Conservation (phyloP, 2,797 vertebrate species). For the Sebastes minor region DNA sequence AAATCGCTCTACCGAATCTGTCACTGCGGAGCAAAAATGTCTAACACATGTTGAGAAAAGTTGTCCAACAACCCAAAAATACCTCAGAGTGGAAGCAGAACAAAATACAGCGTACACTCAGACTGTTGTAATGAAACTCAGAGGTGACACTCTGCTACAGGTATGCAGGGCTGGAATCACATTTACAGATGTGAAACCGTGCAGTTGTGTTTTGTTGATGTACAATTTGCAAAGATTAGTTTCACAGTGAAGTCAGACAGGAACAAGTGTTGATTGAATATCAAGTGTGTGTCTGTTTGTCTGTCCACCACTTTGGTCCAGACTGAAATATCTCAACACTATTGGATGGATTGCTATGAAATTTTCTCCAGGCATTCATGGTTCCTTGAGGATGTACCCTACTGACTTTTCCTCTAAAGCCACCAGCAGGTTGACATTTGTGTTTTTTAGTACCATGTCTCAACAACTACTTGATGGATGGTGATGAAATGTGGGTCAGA, state of each 20-base stretch:
- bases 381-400: background rate
- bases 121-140: background rate
- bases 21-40: conserved; percentile 52
- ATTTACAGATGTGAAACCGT: conserved; percentile 14
- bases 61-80: conserved; percentile 28
- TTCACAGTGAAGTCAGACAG: background rate
- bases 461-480: background rate
- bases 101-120: background rate
- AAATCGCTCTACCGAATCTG: conserved; percentile 38
- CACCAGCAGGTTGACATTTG: background rate
- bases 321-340: background rate
- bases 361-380: background rate
- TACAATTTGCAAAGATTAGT: background rate
- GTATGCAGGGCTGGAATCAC: background rate
- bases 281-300: background rate
- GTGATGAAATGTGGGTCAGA: background rate
- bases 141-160: background rate
- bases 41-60: conserved; percentile 54
- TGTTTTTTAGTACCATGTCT: background rate
- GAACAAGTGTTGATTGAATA: background rate
- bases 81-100: background rate
- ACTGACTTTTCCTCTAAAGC: background rate
- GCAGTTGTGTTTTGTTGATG: background rate
- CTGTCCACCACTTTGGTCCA: background rate
- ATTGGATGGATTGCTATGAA: background rate